Evolutionary conservation across 1,140 invertebrate genomes (phyloP).

Genomic region (Drosophila lowei): DNA sequence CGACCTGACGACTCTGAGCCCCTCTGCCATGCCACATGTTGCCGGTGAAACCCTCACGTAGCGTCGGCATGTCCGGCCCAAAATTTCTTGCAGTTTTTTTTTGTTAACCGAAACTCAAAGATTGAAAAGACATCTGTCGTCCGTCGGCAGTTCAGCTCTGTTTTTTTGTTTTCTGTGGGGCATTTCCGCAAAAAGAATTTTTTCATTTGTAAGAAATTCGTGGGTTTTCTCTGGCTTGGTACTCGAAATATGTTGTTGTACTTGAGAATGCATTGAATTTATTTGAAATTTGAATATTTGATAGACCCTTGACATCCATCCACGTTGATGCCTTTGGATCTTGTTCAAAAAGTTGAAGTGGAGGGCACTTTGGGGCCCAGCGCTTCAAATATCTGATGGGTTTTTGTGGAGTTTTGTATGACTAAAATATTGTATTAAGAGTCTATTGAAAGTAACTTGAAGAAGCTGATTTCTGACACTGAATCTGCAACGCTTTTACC

Average conservation of each 20-base stretch:
- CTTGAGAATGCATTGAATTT: conserved; percentile 38
- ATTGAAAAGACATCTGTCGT: conserved; percentile 58
- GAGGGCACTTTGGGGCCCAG: conserved; percentile 23
- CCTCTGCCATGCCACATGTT: conserved; percentile 37
- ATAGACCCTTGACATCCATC: conserved; percentile 39
- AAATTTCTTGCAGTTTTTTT: conserved; percentile 52
- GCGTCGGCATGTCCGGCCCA: conserved; percentile 56
- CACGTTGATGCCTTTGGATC: conserved; percentile 11
- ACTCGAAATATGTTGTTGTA: conserved; percentile 8
- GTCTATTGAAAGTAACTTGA: conserved; percentile 29
- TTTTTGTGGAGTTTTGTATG: conserved; percentile 8
- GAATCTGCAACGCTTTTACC: not conserved
- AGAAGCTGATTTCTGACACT: not conserved
- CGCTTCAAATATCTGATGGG: conserved; percentile 6
- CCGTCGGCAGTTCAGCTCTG: not conserved
- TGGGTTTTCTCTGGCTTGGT: not conserved
- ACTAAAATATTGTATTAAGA: not conserved
- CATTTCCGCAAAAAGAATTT: conserved; percentile 34
- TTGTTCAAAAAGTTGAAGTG: conserved; percentile 9
- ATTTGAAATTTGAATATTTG: conserved; percentile 44
- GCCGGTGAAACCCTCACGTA: conserved; percentile 53
- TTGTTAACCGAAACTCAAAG: conserved; percentile 21
- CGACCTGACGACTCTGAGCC: conserved; percentile 12
- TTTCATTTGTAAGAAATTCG: conserved; percentile 20
- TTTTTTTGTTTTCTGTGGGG: conserved; percentile 17